phyloP scores from a whole-genome alignment of 2,113 vertebrate genomes.

The Sminthopsis crassicaudata region DNA sequence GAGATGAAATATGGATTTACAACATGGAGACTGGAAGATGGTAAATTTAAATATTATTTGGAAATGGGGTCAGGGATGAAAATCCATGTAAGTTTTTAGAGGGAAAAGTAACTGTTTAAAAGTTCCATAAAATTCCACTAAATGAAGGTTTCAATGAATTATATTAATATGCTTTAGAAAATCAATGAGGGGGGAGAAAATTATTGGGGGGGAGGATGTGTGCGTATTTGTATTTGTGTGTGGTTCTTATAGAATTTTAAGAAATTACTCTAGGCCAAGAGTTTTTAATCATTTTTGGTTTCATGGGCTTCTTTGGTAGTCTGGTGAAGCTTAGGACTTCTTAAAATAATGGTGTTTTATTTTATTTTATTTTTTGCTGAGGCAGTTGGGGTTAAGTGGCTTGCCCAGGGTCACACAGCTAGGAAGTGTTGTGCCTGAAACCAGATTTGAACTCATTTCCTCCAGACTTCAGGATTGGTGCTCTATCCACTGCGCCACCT shows the following conservation, averaged over 20 bases:
- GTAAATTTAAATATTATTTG: slow-evolving; percentile 81
- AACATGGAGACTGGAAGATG: slow-evolving; percentile 95
- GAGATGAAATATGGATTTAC: slow-evolving; percentile 96
- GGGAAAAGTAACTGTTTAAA: slow-evolving; percentile 36
- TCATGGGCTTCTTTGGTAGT: neutral
- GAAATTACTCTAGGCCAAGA: neutral
- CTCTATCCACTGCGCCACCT: too few species aligned
- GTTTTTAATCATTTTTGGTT: neutral
- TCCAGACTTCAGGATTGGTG: too few species aligned
- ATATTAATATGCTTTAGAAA: slow-evolving; percentile 25
- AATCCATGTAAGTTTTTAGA: slow-evolving; percentile 37
- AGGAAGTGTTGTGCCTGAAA: too few species aligned
- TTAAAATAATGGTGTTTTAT: neutral
- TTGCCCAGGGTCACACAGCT: too few species aligned
- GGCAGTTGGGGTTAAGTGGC: too few species aligned
- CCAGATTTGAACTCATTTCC: too few species aligned
- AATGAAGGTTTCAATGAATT: slow-evolving; percentile 47
- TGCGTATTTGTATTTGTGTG: neutral
- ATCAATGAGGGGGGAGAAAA: neutral
- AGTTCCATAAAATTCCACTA: neutral
- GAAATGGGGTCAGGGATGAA: slow-evolving; percentile 13
- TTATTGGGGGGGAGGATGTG: too few species aligned
- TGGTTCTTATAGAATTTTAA: neutral
- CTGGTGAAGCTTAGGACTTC: neutral
- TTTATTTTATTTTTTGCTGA: too few species aligned